phyloP scores from a whole-genome alignment of 2,888 invertebrate species.

The Anagyrus pseudococci region DNA sequence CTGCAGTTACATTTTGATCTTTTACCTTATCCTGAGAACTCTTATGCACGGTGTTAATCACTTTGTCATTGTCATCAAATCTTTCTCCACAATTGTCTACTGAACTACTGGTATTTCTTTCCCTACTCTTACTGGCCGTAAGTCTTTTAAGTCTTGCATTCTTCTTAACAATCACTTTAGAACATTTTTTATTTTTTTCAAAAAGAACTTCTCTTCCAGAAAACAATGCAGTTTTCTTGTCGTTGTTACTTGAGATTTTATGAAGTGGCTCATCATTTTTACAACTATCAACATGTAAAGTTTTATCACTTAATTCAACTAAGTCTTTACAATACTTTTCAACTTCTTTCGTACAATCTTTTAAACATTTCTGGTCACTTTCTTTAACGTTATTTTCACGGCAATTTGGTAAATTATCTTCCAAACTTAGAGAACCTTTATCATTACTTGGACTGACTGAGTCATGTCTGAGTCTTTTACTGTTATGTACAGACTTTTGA shows the following conservation, averaged over 20 bases:
- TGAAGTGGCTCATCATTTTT: neutral
- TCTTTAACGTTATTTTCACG: neutral
- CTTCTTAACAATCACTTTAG: neutral
- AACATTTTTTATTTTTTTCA: no score
- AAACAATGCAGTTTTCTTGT: neutral
- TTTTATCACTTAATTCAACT: neutral
- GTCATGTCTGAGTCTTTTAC: slow-evolving; percentile 12
- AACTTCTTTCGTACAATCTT: slow-evolving; percentile 9
- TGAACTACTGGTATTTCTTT: no score
- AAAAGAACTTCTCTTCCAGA: neutral
- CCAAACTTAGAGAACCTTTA: slow-evolving; percentile 7
- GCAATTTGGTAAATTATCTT: slow-evolving; percentile 7
- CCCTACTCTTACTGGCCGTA: neutral
- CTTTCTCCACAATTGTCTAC: neutral
- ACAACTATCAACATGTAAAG: no score
- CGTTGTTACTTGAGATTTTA: neutral
- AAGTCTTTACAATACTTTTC: slow-evolving; percentile 13
- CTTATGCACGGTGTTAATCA: no score
- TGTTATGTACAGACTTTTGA: slow-evolving; percentile 23
- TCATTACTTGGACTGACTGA: slow-evolving; percentile 16
- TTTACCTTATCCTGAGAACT: no score
- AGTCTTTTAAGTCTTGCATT: neutral
- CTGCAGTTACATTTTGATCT: no score
- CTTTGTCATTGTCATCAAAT: neutral
- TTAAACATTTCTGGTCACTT: slow-evolving; percentile 2